Percentiles rank a stretch among this genome's conserved stretches.
Conservation (phyloP, 2,797 vertebrate genomes). For the Bradypodion pumilum region DNA sequence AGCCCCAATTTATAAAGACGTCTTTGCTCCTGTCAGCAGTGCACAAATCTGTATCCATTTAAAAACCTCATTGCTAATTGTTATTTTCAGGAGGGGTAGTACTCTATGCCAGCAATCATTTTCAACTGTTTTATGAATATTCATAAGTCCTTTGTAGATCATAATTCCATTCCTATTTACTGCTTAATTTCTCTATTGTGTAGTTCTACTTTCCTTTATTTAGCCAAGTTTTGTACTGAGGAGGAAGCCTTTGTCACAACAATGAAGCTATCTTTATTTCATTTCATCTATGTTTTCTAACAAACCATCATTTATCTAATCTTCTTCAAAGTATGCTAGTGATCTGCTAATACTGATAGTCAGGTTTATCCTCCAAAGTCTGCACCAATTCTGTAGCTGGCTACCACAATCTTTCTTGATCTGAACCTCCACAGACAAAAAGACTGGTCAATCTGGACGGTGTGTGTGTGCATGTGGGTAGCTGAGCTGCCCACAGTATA, state of each 20-base stretch:
- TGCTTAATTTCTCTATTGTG: slow-evolving; percentile 53
- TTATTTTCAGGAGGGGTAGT: slow-evolving; percentile 54
- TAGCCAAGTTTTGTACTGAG: slow-evolving; percentile 32
- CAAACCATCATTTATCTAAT: slow-evolving; percentile 18
- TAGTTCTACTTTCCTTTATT: slow-evolving; percentile 41
- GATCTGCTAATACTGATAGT: slow-evolving; percentile 15
- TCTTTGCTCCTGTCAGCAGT: slow-evolving; percentile 45
- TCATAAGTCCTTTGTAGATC: slow-evolving; percentile 51
- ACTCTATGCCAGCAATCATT: slow-evolving; percentile 40
- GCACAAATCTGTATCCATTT: slow-evolving; percentile 53
- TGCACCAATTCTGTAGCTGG: not conserved
- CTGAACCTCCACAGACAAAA: not conserved
- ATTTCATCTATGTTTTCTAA: slow-evolving; percentile 5
- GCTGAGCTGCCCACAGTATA: not conserved
- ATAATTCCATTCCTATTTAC: slow-evolving; percentile 37
- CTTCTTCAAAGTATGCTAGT: not conserved
- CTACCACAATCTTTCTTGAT: not conserved
- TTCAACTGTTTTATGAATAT: slow-evolving; percentile 57
- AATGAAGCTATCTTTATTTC: slow-evolving; percentile 2
- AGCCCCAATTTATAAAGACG: slow-evolving; percentile 37
- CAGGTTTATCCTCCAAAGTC: not conserved
- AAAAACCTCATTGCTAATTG: slow-evolving; percentile 53
- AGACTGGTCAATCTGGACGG: not conserved
- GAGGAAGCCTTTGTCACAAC: not conserved
- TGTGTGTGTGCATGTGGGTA: not conserved